Evolutionary conservation across 2,797 vertebrate genomes (phyloP), one percentile per base, ranked within the genome.

Genomic region (Scolopax rusticola): DNA sequence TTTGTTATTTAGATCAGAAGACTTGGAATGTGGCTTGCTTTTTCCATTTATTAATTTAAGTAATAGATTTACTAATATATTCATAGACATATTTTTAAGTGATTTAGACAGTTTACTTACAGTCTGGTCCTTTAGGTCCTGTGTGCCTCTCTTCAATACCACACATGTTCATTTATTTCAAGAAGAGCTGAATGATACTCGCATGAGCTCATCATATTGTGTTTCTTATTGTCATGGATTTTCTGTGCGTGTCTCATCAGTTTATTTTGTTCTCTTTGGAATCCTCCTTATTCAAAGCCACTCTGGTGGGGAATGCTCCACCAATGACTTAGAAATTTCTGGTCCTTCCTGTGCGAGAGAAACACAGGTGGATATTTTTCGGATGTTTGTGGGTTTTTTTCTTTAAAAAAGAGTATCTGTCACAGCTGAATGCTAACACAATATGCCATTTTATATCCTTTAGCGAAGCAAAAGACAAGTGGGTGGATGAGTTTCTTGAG

Each of bases 171-270:
- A 51, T 86, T 94, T 86, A 61, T 69, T 96, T 90, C 53, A 65
- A 90, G 56, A 84, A 78, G 38, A 78, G 20, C 30, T 81, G 61
- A 75, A 86, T 68, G 76, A 67, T 83, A 47, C 36, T 86, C 0
- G 0, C 50, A 73, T 88, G 79, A 84, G n/a, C 19, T 94, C 87
- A 88, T 78, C 12, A 9, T 48, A 64, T 38, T 75, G n/a, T 80
- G 50, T 20, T 68, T 75, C 70, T 87, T 88, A 64, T 75, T 93
- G 76, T 64, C 12, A 21, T 84, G 64, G 87, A 78, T 95, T 91
- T 59, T 88, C 48, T 77, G 77, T 23, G 18, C 5, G 3, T 64
- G 73, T 71, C 50, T 91, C 83, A 81, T 59, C 50, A n/a, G 83
- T 50, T 86, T 81, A 51, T 73, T 94, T 90, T 88, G 18, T 50